A percentile compares a stretch with the other conserved stretches of the same genome.
These are phyloP conservation scores for Tetraneura akinire DNA, from an alignment of 1,140 invertebrate species.

Conservation along the genomic window DNA sequence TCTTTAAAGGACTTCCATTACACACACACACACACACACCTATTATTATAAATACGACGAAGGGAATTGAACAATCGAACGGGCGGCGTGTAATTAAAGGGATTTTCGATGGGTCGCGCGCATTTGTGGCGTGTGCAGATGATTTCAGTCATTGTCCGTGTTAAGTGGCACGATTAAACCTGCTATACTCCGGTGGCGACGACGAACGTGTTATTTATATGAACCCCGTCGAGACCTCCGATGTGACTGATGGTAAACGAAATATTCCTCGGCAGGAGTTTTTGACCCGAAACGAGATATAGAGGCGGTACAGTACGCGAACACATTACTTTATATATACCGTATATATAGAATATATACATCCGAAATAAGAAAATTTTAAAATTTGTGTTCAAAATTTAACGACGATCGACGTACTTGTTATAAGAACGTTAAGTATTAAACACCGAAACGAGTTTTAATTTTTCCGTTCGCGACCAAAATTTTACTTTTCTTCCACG, in stretches of 20 bases:
- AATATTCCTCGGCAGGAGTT: background rate
- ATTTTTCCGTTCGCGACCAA: too few relatives aligned
- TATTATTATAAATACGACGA: too few relatives aligned
- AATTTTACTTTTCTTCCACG: too few relatives aligned
- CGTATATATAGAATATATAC: too few relatives aligned
- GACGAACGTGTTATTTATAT: slow-evolving; percentile 27
- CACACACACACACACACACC: background rate
- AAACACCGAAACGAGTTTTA: too few relatives aligned
- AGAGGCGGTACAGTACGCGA: too few relatives aligned
- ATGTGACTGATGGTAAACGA: slow-evolving; percentile 12
- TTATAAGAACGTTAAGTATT: too few relatives aligned
- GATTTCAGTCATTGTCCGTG: slow-evolving; percentile 44
- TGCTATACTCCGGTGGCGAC: background rate
- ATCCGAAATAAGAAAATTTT: too few relatives aligned
- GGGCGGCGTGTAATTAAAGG: slow-evolving; percentile 28
- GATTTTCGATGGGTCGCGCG: background rate
- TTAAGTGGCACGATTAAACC: slow-evolving; percentile 43
- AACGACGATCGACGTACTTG: too few relatives aligned
- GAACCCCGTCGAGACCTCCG: background rate
- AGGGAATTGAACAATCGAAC: slow-evolving; percentile 32
- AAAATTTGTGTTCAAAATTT: too few relatives aligned
- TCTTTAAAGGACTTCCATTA: background rate
- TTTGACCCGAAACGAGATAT: too few relatives aligned
- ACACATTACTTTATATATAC: too few relatives aligned
- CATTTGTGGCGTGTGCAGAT: background rate